These are phyloP conservation scores for Panthera leo DNA, from an alignment of 2,113 vertebrate species.

Conservation along the genomic window DNA sequence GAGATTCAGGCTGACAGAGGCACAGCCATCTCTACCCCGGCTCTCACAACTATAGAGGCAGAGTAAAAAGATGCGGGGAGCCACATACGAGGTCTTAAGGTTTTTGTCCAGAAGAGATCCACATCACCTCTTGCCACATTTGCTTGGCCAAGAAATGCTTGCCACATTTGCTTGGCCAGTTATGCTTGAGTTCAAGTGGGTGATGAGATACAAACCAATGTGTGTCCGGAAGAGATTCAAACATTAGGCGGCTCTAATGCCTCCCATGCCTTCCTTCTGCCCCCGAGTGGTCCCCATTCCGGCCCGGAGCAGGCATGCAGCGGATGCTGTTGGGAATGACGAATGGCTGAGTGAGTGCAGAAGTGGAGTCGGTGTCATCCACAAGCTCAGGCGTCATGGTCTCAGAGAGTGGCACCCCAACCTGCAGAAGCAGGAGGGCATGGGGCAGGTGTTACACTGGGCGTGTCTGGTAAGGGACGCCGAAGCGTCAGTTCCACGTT, in stretches of 20 bases:
- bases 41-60: not conserved
- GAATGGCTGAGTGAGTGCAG: not conserved
- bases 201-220: not conserved
- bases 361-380: not conserved
- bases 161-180: not conserved
- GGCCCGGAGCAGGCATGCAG: not conserved
- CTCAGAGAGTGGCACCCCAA: not conserved
- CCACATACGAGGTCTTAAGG: not conserved
- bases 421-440: not conserved
- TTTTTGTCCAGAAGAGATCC: not conserved
- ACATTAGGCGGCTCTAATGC: not conserved
- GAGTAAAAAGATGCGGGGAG: not conserved
- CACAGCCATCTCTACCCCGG: accelerated
- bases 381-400: not conserved
- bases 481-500: not conserved
- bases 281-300: not conserved
- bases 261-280: not conserved
- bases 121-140: not conserved
- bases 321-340: not conserved
- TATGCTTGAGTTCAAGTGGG: not conserved
- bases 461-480: not conserved
- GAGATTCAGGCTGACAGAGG: no score
- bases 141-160: not conserved
- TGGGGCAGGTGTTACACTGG: no score
- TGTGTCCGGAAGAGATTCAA: not conserved